Percentiles rank a stretch among this genome's conserved stretches.
These are phyloP conservation scores for Acanthococcus lagerstroemiae DNA, from an alignment of 2,888 invertebrate genomes.

Conservation along the genomic window DNA sequence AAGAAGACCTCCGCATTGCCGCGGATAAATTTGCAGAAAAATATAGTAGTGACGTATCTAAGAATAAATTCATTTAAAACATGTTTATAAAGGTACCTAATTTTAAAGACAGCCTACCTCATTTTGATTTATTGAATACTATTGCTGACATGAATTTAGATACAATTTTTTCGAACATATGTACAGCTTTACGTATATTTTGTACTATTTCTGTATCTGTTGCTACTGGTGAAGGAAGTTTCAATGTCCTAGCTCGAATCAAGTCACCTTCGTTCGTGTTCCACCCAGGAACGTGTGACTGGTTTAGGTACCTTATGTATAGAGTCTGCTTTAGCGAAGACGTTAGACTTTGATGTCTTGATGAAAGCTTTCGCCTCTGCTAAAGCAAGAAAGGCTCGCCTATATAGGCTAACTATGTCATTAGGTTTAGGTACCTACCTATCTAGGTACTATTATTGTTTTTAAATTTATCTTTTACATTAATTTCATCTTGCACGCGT, in stretches of 20 bases:
- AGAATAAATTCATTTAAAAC: not conserved
- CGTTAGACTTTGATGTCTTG: not conserved
- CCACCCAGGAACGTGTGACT: not conserved
- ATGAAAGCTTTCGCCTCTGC: not conserved
- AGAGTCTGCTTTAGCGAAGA: not conserved
- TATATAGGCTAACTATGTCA: too few relatives aligned
- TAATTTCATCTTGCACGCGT: too few relatives aligned
- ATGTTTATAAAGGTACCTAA: conserved; percentile 6
- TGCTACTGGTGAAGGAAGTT: conserved; percentile 4
- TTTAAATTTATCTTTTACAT: too few relatives aligned
- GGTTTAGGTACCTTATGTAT: not conserved
- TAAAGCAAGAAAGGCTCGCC: not conserved
- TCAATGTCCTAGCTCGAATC: conserved; percentile 12
- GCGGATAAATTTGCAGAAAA: not conserved
- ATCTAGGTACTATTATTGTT: too few relatives aligned
- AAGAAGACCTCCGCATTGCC: not conserved
- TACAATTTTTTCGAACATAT: conserved; percentile 8
- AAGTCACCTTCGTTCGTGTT: conserved; percentile 7
- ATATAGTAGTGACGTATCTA: not conserved
- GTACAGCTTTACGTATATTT: conserved; percentile 13
- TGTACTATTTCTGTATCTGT: conserved; percentile 19
- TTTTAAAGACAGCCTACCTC: not conserved
- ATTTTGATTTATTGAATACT: not conserved
- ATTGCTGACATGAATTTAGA: not conserved
- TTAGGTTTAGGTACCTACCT: too few relatives aligned